Base-by-base conservation (phyloP, 2,888 invertebrate species). In the Allophyes oxyacanthae region DNA sequence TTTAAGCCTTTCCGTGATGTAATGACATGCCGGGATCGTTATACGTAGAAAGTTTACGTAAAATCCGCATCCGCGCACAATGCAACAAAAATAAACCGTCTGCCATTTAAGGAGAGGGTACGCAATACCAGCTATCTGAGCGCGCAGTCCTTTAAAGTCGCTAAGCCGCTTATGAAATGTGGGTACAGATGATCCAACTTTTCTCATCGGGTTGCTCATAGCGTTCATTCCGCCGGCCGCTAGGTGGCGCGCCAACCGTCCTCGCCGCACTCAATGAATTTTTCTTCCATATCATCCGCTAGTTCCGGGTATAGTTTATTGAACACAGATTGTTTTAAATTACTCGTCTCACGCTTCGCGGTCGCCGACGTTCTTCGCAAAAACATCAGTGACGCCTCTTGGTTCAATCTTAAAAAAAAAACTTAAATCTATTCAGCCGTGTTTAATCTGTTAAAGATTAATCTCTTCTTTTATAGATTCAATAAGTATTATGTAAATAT, bases 121-220 rank as follows among this genome's bases (percentile, higher is more conserved):
- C 84, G 87, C 84, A 85, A 86, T 85, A 84, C 84, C 76, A 78
- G 83, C 86, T 87, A 85, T 89, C 86, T 77, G 78, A 67, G 78
- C 62, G 76, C 66, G 73, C 86, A 84, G 85, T 84, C 90, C 88
- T 91, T 91, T 88, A 89, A 88, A 83, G 89, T 84, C 81, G 79
- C 82, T 85, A 86, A 87, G 86, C 84, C 73, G 87, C 86, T 91
- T 91, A 89, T 87, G 89, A 88, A 89, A 90, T 86, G 87, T 86
- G 85, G 84, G 85, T 79, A 78, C 79, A 75, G 73, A 71, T 68
- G 79, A 75, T 79, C 72, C 73, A 75, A 82, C 83, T 86, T 87
- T 92, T 92, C 91, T 88, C 91, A 91, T 88, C 83, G 84, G 72
- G 77, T 42, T 46, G 38, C 58, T 64, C 74, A 73, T 66, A 64